Conservation (phyloP, 1,140 invertebrate species). For the Bombus superbus region DNA sequence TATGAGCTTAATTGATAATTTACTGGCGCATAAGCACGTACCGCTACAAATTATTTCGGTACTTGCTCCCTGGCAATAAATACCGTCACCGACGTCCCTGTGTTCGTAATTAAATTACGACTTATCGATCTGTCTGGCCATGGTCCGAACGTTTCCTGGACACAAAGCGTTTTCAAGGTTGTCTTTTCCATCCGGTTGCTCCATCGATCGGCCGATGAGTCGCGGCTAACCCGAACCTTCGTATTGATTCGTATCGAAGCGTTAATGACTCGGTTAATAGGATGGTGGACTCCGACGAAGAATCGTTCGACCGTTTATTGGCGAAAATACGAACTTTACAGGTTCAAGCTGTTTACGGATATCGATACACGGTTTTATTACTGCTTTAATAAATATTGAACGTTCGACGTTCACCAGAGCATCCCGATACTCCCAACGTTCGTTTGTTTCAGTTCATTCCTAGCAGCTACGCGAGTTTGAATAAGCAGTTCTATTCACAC, state of each 20-base stretch:
- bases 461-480: not conserved
- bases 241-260: not conserved
- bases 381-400: not conserved
- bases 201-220: not conserved
- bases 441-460: not conserved
- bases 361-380: not conserved
- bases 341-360: not conserved
- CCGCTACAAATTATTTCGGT: slow-evolving; percentile 56
- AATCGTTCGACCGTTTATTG: not conserved
- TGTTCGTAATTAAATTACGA: slow-evolving; percentile 60
- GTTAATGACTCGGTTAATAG: not conserved
- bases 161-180: slow-evolving; percentile 7
- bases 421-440: not conserved
- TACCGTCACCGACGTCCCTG: slow-evolving; percentile 25
- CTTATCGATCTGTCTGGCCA: slow-evolving; percentile 53
- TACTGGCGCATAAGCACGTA: slow-evolving; percentile 32
- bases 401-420: not conserved
- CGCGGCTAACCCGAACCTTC: not conserved
- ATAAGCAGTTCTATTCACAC: slow-evolving; percentile 4
- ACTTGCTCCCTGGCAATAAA: slow-evolving; percentile 29
- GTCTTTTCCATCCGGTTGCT: not conserved
- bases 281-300: not conserved
- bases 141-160: not conserved
- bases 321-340: not conserved
- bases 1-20: slow-evolving; percentile 62